A percentile compares a stretch with the other conserved stretches of the same genome.
Evolutionary conservation across 1,140 invertebrate species (phyloP).

Genomic region (Drosophila funebris): DNA sequence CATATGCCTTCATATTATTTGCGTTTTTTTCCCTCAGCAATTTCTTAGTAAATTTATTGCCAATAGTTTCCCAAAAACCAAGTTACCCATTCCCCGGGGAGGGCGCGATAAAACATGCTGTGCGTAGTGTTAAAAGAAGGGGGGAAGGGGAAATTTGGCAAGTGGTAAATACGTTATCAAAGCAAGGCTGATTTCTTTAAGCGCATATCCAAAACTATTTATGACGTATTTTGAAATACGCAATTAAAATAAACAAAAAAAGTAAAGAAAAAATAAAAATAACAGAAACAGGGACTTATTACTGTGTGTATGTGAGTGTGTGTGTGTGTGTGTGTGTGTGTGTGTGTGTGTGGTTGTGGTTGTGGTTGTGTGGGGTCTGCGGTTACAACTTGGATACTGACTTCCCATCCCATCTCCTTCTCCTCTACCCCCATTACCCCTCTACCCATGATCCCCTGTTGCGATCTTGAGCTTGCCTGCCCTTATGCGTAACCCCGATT

Average conservation of each 20-base stretch:
- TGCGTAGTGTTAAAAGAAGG: too few relatives aligned
- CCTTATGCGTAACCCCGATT: conserved; percentile 58
- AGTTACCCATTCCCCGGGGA: background rate
- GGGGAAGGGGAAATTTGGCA: background rate
- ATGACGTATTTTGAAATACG: conserved; percentile 13
- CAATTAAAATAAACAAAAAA: background rate
- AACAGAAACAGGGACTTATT: background rate
- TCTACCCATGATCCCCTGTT: background rate
- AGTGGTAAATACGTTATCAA: conserved; percentile 24
- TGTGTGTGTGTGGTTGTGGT: too few relatives aligned
- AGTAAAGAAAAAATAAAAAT: background rate
- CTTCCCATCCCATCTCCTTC: background rate
- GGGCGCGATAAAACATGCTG: conserved; percentile 2
- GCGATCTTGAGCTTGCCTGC: conserved; percentile 32
- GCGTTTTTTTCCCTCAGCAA: background rate
- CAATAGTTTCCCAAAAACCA: background rate
- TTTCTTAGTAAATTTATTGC: background rate
- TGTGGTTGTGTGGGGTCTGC: conserved; percentile 22
- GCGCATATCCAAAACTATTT: background rate
- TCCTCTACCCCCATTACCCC: too few relatives aligned
- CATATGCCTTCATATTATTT: background rate
- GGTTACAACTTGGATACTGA: conserved; percentile 28
- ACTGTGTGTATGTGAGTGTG: background rate
- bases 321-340: background rate
- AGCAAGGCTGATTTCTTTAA: background rate